Evolutionary conservation across 1,140 invertebrate species (phyloP).

Genomic region (Paraescarpia echinospica): DNA sequence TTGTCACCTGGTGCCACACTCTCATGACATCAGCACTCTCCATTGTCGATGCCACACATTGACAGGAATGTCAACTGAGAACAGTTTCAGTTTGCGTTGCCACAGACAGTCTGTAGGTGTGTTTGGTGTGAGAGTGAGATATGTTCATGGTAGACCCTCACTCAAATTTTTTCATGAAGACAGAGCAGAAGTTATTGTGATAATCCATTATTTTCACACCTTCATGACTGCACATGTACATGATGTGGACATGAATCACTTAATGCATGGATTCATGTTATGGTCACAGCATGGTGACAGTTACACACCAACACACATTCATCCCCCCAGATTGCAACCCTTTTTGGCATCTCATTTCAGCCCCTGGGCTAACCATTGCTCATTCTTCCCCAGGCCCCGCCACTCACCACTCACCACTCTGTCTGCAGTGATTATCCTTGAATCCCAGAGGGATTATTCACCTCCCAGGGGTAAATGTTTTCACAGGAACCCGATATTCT

Average conservation of each 20-base stretch:
- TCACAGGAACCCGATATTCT: neutral
- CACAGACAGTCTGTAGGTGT: neutral
- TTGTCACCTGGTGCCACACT: neutral
- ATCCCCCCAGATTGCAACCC: neutral
- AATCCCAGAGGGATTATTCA: neutral
- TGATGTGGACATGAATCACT: neutral
- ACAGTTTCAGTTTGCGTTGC: neutral
- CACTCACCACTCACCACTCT: neutral
- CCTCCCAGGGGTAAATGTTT: neutral
- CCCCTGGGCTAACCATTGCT: neutral
- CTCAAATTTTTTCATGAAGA: neutral
- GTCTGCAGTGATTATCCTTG: neutral
- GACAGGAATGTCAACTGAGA: neutral
- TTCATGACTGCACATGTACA: neutral
- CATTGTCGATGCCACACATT: neutral
- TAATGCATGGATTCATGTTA: neutral
- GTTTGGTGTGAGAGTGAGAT: neutral
- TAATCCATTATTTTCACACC: neutral
- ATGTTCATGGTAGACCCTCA: neutral
- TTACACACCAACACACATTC: neutral
- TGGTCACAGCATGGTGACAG: neutral
- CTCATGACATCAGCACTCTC: neutral
- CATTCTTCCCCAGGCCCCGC: neutral
- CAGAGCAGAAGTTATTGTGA: neutral
- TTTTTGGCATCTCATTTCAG: neutral